Evolutionary conservation across 2,113 vertebrate species (phyloP), one percentile per base, ranked within the genome.

Genomic region (Trinectes maculatus): DNA sequence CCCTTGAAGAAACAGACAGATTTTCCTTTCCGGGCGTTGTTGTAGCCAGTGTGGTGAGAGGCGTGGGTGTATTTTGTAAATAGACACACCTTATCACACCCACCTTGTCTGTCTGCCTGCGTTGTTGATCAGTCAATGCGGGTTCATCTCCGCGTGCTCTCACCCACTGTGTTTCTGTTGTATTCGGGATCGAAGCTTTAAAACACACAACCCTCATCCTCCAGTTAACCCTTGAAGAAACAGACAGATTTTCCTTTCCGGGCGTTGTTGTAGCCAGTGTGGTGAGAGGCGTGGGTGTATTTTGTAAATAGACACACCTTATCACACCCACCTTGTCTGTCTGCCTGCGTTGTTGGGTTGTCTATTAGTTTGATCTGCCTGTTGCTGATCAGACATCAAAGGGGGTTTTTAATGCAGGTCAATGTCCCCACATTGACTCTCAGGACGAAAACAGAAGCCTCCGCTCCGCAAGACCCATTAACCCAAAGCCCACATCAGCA

Each of bases 321-420:
- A 19, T 40, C 12, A 36, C 39, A 25, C 10, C 43, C 43, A 29
- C 9, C 26, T 39, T 22, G 5, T 13, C 56, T 36, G 9, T 53
- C 67, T 56, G n/a, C 68, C 48, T 29, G 26, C 10, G 12, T 63
- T 22, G 6, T 25, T 56, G 42, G 64, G 39, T 24, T 15, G 28
- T 48, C 56, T 36, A 49, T 77, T 57, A 51, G 55, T 62, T 63
- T 49, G 55, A 77, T 77, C 43, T 53, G 43, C 60, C 59, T 61
- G 57, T 72, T 54, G 28, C 74, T 77, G 36, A 72, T 77, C 39
- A 56, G 53, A 82, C 71, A 77, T 88, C 82, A 86, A 83, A 81
- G 65, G 46, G 57, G 65, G n/a, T n/a, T 58, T 82, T 80, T 63
- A 76, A 71, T 66, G 58, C 31, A 69, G 75, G 66, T 61, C 83